phyloP scores from a whole-genome alignment of 2,888 invertebrate genomes.

The Minunthozetes semirufus region DNA sequence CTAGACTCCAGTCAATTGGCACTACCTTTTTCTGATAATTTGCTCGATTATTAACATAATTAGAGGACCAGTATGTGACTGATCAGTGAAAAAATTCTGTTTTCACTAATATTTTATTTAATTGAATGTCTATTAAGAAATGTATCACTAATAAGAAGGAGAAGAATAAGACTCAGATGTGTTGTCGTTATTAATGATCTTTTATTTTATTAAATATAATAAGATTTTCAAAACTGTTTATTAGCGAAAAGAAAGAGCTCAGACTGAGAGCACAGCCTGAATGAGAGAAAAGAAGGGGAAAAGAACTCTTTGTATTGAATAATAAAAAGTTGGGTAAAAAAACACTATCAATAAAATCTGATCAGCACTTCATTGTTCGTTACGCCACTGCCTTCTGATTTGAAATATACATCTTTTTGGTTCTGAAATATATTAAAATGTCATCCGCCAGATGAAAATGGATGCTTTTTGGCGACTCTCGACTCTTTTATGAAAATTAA shows the following conservation, averaged over 20 bases:
- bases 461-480: constrained; percentile 23
- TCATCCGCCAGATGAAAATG: constrained; percentile 23
- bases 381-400: constrained; percentile 4
- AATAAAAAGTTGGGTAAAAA: constrained; percentile 2
- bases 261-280: not conserved
- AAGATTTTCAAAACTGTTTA: not conserved
- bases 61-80: no score
- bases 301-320: not conserved
- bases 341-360: constrained; percentile 22
- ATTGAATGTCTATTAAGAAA: not conserved
- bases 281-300: not conserved
- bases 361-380: constrained; percentile 13
- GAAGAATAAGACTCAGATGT: not conserved
- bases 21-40: no score
- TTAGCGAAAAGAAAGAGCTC: not conserved
- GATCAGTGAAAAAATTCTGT: not conserved
- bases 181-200: constrained; percentile 1
- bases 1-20: no score
- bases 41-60: no score
- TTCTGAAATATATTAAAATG: constrained; percentile 29
- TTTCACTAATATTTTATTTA: not conserved
- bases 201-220: not conserved
- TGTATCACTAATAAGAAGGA: not conserved
- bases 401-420: constrained; percentile 5
- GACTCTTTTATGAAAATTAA: constrained; percentile 26